phyloP scores from a whole-genome alignment of 2,113 vertebrate genomes.

The Corydoras maculifer region DNA sequence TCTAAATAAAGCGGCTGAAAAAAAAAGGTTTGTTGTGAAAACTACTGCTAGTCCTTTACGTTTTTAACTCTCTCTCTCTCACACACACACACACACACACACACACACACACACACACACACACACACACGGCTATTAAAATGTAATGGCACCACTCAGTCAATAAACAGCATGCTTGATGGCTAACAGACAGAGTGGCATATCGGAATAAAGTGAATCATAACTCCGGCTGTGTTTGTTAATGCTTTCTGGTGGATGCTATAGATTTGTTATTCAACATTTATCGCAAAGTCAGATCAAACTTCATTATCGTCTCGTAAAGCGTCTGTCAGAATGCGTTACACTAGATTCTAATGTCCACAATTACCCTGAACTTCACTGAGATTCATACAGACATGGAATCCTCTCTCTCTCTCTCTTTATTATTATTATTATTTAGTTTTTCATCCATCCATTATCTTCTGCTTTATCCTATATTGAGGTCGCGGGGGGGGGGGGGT shows the following conservation, averaged over 20 bases:
- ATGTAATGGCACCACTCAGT: conserved; percentile 24
- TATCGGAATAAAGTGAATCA: conserved; percentile 30
- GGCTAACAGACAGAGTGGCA: conserved; percentile 23
- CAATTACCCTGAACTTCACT: neutral
- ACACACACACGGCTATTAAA: conserved; percentile 20
- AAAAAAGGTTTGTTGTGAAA: too few species aligned
- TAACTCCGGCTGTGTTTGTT: conserved; percentile 23
- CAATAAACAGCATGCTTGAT: conserved; percentile 24
- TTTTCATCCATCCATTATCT: too few species aligned
- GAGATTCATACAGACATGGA: too few species aligned
- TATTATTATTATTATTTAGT: too few species aligned
- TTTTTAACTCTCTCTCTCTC: conserved; percentile 16
- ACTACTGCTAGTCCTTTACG: too few species aligned
- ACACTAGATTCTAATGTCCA: neutral
- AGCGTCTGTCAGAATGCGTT: neutral
- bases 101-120: conserved; percentile 11
- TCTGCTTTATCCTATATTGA: too few species aligned
- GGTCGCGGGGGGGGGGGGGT: neutral
- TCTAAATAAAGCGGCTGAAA: too few species aligned
- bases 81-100: conserved; percentile 12
- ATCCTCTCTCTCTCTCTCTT: too few species aligned
- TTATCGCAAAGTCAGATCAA: conserved; percentile 17
- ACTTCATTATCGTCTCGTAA: too few species aligned
- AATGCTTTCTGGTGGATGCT: conserved; percentile 10
- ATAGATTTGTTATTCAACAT: conserved; percentile 18